Percentiles rank a stretch among this genome's conserved stretches.
phyloP scores from a whole-genome alignment of 2,797 vertebrate species.

The Acipenser ruthenus region DNA sequence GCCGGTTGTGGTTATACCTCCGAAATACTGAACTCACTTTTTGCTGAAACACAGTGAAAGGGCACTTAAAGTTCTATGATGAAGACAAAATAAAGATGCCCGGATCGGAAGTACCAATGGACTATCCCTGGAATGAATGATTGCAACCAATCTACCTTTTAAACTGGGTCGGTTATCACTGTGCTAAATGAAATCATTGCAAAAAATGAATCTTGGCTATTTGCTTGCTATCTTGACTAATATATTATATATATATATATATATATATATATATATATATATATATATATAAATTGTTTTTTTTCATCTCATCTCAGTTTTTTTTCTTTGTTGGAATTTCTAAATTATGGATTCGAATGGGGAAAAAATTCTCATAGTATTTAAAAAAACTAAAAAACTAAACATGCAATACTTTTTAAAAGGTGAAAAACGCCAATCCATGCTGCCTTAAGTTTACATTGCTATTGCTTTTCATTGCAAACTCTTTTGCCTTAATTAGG shows the following conservation, averaged over 20 bases:
- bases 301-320: constrained; percentile 1
- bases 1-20: constrained; percentile 86
- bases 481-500: constrained; percentile 80
- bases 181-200: constrained; percentile 60
- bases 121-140: constrained; percentile 57
- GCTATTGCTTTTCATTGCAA: constrained; percentile 79
- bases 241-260: constrained; percentile 31
- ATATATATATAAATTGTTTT: background rate
- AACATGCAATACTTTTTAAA: constrained; percentile 38
- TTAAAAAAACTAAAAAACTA: constrained; percentile 13
- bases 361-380: constrained; percentile 15
- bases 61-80: constrained; percentile 9
- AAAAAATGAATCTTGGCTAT: constrained; percentile 30
- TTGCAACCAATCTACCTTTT: constrained; percentile 84
- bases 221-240: constrained; percentile 29
- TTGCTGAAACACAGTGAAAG: constrained; percentile 12
- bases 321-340: background rate
- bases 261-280: background rate
- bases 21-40: constrained; percentile 66
- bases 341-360: background rate
- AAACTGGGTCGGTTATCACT: constrained; percentile 75
- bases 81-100: constrained; percentile 25
- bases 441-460: constrained; percentile 89
- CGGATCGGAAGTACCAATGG: constrained; percentile 25
- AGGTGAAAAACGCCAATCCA: constrained; percentile 65